These are phyloP conservation scores for Erebia aethiops DNA, from an alignment of 2,888 invertebrate species.

Conservation along the genomic window DNA sequence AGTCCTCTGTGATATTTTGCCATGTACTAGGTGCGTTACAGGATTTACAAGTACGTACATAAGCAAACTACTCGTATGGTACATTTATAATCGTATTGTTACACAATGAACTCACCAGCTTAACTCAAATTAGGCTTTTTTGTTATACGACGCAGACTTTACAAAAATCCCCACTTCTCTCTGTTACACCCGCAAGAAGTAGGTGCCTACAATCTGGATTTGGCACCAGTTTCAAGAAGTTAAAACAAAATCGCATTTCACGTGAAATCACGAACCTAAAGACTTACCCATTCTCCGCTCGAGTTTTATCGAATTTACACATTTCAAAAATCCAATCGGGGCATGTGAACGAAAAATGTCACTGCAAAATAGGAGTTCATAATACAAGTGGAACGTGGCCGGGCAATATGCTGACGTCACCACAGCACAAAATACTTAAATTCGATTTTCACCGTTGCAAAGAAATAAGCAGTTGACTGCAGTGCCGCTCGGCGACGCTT, in stretches of 20 bases:
- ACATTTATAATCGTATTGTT: background rate
- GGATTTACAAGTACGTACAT: background rate
- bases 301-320: conserved; percentile 77
- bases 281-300: conserved; percentile 37
- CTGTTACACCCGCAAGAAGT: background rate
- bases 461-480: conserved; percentile 51
- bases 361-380: conserved; percentile 76
- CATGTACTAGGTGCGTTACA: background rate
- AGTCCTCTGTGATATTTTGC: background rate
- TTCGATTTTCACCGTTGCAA: conserved; percentile 69
- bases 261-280: conserved; percentile 31
- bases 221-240: conserved; percentile 30
- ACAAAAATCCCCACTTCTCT: conserved; percentile 14
- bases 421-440: conserved; percentile 57
- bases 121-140: conserved; percentile 4
- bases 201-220: conserved; percentile 42
- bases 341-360: conserved; percentile 77
- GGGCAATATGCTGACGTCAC: conserved; percentile 74
- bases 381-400: conserved; percentile 69
- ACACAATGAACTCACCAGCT: background rate
- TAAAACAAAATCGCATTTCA: conserved; percentile 34
- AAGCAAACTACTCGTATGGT: background rate
- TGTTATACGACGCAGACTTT: background rate
- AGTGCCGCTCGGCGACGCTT: conserved; percentile 29
- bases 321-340: conserved; percentile 78